phyloP scores from a whole-genome alignment of 2,113 vertebrate genomes.

The Vidua chalybeata region DNA sequence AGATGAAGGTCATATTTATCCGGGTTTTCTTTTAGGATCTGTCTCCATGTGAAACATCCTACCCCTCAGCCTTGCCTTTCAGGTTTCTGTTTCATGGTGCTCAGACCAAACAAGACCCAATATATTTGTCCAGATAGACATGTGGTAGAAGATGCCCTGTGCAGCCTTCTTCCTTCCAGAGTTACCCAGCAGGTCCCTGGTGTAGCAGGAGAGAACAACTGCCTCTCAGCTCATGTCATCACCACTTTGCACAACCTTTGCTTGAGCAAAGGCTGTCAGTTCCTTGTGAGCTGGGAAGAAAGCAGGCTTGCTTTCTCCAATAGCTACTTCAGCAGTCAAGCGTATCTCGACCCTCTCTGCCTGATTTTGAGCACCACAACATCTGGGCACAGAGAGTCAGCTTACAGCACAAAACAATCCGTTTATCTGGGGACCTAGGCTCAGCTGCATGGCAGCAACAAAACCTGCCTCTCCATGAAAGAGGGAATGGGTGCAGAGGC shows the following conservation, averaged over 20 bases:
- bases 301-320: background rate
- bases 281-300: rapidly evolving
- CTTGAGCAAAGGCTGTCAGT: background rate
- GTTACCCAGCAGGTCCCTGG: background rate
- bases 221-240: background rate
- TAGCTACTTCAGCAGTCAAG: background rate
- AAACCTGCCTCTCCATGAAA: background rate
- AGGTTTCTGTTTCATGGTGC: background rate
- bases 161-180: background rate
- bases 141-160: background rate
- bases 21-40: background rate
- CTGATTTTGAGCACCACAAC: background rate
- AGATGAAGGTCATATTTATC: background rate
- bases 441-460: background rate
- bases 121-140: background rate
- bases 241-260: background rate
- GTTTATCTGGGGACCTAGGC: background rate
- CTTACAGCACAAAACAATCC: background rate
- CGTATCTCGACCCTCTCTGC: background rate
- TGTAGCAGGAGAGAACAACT: background rate
- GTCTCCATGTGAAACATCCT: background rate
- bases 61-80: background rate
- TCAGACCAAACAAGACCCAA: background rate
- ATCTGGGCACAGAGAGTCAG: background rate
- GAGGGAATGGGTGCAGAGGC: background rate